phyloP scores from a whole-genome alignment of 92 coral and sea anemone genomes.

The Pocillopora grandis region DNA sequence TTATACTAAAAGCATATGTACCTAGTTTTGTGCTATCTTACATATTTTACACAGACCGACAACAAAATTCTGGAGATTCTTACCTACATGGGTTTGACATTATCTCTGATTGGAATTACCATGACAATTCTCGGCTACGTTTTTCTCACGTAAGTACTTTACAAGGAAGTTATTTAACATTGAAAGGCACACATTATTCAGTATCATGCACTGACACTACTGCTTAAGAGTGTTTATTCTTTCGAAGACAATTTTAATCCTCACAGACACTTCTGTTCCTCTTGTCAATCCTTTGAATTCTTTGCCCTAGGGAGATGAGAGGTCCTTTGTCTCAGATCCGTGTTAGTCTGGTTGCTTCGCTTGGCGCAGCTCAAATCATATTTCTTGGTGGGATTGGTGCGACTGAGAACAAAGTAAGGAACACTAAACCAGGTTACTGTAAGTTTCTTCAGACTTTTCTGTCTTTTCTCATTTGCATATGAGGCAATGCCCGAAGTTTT shows the following conservation, averaged over 20 bases:
- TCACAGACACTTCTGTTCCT: too few species aligned
- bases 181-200: too few species aligned
- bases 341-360: constrained; percentile 29
- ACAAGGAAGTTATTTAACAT: too few species aligned
- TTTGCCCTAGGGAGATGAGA: constrained; percentile 6
- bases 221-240: too few species aligned
- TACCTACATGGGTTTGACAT: constrained; percentile 23
- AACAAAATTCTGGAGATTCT: neutral
- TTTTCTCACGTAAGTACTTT: constrained; percentile 17
- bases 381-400: constrained; percentile 34
- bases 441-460: too few species aligned
- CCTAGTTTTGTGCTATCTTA: neutral
- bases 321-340: constrained; percentile 35
- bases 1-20: neutral
- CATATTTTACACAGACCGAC: constrained; percentile 4
- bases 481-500: too few species aligned
- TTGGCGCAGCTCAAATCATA: constrained; percentile 40
- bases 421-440: neutral
- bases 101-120: constrained; percentile 32
- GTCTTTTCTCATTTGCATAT: too few species aligned
- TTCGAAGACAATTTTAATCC: too few species aligned
- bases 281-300: neutral
- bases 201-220: too few species aligned
- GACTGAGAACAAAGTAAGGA: constrained; percentile 34
- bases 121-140: constrained; percentile 24